phyloP scores from a whole-genome alignment of 2,888 invertebrate genomes.

The Nematopogon swammerdamellus region DNA sequence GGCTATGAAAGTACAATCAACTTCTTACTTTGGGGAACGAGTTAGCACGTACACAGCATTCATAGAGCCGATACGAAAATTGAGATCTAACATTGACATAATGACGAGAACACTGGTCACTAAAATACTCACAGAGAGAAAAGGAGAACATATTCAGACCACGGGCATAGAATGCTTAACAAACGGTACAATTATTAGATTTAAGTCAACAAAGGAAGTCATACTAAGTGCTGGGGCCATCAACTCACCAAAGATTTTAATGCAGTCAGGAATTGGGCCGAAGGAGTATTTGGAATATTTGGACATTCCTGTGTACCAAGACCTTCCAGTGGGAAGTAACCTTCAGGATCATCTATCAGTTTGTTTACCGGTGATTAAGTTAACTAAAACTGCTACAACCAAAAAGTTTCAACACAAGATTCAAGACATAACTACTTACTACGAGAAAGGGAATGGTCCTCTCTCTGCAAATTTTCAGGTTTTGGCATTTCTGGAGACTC shows the following conservation, averaged over 20 bases:
- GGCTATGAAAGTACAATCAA: slow-evolving; percentile 44
- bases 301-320: slow-evolving; percentile 26
- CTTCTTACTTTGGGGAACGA: slow-evolving; percentile 43
- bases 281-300: slow-evolving; percentile 44
- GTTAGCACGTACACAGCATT: slow-evolving; percentile 44
- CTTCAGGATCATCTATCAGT: slow-evolving; percentile 48
- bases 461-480: slow-evolving; percentile 47
- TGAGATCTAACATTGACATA: slow-evolving; percentile 34
- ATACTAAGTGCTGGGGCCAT: slow-evolving; percentile 42
- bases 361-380: slow-evolving; percentile 39
- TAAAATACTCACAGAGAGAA: slow-evolving; percentile 28
- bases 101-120: slow-evolving; percentile 40
- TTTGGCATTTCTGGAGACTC: slow-evolving; percentile 36
- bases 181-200: slow-evolving; percentile 35
- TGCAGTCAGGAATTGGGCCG: slow-evolving; percentile 46
- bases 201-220: slow-evolving; percentile 33
- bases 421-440: slow-evolving; percentile 40
- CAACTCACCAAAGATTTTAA: slow-evolving; percentile 40
- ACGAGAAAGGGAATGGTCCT: slow-evolving; percentile 37
- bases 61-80: slow-evolving; percentile 37
- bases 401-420: slow-evolving; percentile 36
- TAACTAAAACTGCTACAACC: slow-evolving; percentile 32
- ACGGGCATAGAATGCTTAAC: slow-evolving; percentile 34
- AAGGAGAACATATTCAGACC: slow-evolving; percentile 21
- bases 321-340: slow-evolving; percentile 42